Conservation (phyloP, 2,797 vertebrate species). For the Cyprinodon diabolis region DNA sequence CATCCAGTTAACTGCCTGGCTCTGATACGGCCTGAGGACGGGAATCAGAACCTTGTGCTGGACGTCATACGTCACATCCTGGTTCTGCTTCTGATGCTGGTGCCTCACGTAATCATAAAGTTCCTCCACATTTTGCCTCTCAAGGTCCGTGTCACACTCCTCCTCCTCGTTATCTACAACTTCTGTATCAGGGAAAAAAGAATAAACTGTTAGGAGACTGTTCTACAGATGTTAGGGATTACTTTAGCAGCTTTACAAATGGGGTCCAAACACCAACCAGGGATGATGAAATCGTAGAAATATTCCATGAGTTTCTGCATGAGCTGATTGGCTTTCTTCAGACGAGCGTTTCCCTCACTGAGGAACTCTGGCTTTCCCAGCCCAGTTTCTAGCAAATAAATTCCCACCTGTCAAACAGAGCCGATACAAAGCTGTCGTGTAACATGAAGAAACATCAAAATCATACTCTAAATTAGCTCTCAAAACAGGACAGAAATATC, state of each 20-base stretch:
- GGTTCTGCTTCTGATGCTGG: slow-evolving; percentile 72
- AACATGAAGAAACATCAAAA: background rate
- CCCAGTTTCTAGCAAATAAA: slow-evolving; percentile 90
- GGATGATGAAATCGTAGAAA: slow-evolving; percentile 90
- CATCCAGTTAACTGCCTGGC: slow-evolving; percentile 98
- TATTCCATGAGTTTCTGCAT: slow-evolving; percentile 96
- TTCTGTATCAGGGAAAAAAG: slow-evolving; percentile 73
- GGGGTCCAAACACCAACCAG: slow-evolving; percentile 78
- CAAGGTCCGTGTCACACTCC: slow-evolving; percentile 90
- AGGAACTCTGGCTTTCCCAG: slow-evolving; percentile 90
- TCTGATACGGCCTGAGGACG: slow-evolving; percentile 91
- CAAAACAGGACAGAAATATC: background rate
- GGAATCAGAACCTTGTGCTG: slow-evolving; percentile 92
- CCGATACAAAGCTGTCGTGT: slow-evolving; percentile 1
- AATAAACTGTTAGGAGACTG: background rate
- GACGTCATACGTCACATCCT: slow-evolving; percentile 79
- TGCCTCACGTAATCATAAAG: slow-evolving; percentile 92
- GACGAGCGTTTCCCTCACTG: slow-evolving; percentile 89
- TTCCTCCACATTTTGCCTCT: slow-evolving; percentile 95
- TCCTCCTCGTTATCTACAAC: slow-evolving; percentile 89
- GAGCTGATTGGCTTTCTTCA: slow-evolving; percentile 92
- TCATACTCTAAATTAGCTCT: background rate
- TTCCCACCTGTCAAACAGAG: slow-evolving; percentile 83
- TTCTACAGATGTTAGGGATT: background rate
- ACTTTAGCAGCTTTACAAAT: background rate